A percentile compares a stretch with the other conserved stretches of the same genome.
Evolutionary conservation across 2,113 vertebrate genomes (phyloP).

Genomic region (Pyxicephalus adspersus): DNA sequence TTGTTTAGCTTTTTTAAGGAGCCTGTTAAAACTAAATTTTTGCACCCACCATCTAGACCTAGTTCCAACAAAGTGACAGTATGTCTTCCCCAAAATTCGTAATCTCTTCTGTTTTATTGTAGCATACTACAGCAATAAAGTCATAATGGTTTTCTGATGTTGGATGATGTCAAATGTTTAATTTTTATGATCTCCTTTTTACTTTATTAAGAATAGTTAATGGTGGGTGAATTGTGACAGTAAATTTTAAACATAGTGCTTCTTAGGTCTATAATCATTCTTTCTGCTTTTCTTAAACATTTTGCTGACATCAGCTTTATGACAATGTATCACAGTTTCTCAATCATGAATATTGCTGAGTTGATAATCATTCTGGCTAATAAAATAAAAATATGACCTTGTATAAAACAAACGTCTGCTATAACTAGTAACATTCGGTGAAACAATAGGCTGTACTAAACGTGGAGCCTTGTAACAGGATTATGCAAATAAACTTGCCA

Average conservation of each 20-base stretch:
- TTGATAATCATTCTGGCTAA: conserved; percentile 28
- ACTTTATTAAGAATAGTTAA: conserved; percentile 44
- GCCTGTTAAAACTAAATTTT: too few species aligned
- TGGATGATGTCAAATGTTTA: conserved; percentile 44
- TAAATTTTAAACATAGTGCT: conserved; percentile 16
- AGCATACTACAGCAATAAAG: conserved; percentile 29
- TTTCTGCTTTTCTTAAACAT: conserved; percentile 4
- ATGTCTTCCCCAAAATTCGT: background rate
- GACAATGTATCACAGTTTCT: conserved; percentile 44
- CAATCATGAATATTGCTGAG: conserved; percentile 38
- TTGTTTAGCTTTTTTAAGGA: too few species aligned
- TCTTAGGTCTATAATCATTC: conserved; percentile 38
- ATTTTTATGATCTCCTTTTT: conserved; percentile 35
- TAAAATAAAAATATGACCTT: conserved; percentile 47
- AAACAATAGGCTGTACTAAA: background rate
- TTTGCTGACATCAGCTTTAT: conserved; percentile 47
- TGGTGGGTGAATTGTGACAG: conserved; percentile 42
- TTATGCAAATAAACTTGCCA: background rate
- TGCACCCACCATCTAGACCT: too few species aligned
- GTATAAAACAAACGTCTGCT: conserved; percentile 18
- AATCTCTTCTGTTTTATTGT: background rate
- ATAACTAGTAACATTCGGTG: conserved; percentile 15
- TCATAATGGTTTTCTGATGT: conserved; percentile 42
- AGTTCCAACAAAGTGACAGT: background rate
- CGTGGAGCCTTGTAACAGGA: background rate